These are phyloP conservation scores for Folsomia candida DNA, from an alignment of 2,888 invertebrate genomes.

Conservation along the genomic window DNA sequence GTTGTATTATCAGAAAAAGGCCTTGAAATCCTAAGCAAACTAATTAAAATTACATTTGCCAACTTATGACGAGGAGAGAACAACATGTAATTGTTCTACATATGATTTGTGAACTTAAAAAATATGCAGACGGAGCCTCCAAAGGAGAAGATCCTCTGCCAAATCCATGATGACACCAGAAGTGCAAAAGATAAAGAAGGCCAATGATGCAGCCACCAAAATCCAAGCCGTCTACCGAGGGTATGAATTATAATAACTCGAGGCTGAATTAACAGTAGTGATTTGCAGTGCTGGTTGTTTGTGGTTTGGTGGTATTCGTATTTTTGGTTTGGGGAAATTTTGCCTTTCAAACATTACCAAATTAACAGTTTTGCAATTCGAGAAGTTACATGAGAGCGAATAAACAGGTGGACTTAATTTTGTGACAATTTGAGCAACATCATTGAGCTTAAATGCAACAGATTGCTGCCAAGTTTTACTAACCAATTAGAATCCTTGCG, in stretches of 20 bases:
- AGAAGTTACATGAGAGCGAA: too few relatives aligned
- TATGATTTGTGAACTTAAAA: neutral
- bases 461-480: too few relatives aligned
- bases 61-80: neutral
- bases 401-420: too few relatives aligned
- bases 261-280: neutral
- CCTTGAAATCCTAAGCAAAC: neutral
- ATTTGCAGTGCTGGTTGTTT: neutral
- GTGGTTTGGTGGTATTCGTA: neutral
- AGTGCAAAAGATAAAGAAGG: slow-evolving; percentile 30
- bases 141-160: slow-evolving; percentile 39
- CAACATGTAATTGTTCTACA: neutral
- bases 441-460: too few relatives aligned
- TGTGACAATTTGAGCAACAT: too few relatives aligned
- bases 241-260: slow-evolving; percentile 19
- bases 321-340: neutral
- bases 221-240: slow-evolving; percentile 46
- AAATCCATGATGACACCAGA: slow-evolving; percentile 24
- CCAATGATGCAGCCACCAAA: slow-evolving; percentile 38
- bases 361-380: neutral
- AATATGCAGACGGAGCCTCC: slow-evolving; percentile 26
- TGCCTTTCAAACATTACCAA: neutral
- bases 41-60: neutral
- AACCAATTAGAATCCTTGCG: too few relatives aligned
- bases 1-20: neutral